phyloP scores from a whole-genome alignment of 1,140 invertebrate species.

The Drosophila navojoa region DNA sequence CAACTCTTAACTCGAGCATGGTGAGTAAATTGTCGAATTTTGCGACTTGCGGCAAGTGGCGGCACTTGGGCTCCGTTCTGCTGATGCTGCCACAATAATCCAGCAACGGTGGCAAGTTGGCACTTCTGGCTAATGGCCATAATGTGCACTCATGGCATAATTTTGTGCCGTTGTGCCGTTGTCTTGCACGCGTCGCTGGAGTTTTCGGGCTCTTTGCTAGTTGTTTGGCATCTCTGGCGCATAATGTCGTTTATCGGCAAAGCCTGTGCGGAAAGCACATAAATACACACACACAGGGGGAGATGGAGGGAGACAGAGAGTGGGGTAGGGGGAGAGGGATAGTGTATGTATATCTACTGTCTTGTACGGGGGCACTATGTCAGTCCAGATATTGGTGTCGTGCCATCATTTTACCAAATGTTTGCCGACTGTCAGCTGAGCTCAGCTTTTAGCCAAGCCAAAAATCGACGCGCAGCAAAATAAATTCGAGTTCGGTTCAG shows the following conservation, averaged over 20 bases:
- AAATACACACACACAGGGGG: conserved; percentile 15
- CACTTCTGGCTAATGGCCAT: conserved; percentile 57
- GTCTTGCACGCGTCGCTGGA: conserved; percentile 44
- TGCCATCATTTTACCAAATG: conserved; percentile 45
- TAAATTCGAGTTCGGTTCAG: conserved; percentile 8
- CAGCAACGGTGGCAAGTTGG: conserved; percentile 33
- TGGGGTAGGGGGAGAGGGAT: not conserved
- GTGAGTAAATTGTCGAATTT: conserved; percentile 23
- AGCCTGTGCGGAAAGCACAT: conserved; percentile 24
- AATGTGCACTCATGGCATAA: conserved; percentile 58
- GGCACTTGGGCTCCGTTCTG: conserved; percentile 1
- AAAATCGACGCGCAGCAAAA: conserved; percentile 20
- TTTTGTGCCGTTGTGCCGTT: conserved; percentile 33
- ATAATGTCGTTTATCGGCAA: conserved; percentile 35
- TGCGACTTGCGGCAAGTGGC: not conserved
- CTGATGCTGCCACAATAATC: conserved; percentile 30
- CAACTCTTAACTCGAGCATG: conserved; percentile 7
- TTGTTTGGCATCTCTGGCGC: conserved; percentile 40
- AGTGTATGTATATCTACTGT: not conserved
- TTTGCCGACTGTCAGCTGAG: conserved; percentile 46
- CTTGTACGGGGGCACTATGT: conserved; percentile 16
- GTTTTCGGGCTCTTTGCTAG: conserved; percentile 20
- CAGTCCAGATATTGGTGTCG: conserved; percentile 33
- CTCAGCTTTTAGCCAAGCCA: conserved; percentile 43
- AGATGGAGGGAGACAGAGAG: not conserved